A percentile compares a stretch with the other conserved stretches of the same genome.
These are phyloP conservation scores for Bothrops jararaca DNA, from an alignment of 2,113 vertebrate genomes.

Conservation along the genomic window DNA sequence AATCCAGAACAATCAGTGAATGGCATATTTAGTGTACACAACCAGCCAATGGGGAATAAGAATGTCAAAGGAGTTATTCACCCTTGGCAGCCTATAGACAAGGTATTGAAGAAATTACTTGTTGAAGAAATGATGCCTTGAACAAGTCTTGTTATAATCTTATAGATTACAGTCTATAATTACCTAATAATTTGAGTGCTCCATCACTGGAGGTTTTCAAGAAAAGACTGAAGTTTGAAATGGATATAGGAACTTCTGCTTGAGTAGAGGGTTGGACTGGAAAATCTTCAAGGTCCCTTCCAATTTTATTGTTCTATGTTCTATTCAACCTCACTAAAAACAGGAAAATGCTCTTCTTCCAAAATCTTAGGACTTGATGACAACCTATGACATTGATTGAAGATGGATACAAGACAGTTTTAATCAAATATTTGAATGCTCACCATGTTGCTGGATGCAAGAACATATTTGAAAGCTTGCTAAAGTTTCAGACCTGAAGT, in stretches of 20 bases:
- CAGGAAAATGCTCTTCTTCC: not conserved
- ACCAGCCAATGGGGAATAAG: not conserved
- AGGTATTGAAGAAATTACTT: not conserved
- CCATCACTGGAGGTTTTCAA: not conserved
- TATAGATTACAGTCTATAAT: not conserved
- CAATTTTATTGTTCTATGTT: not conserved
- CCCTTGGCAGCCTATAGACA: not conserved
- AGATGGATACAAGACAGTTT: not conserved
- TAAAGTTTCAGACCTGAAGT: not conserved
- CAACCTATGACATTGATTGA: not conserved
- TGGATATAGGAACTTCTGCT: not conserved
- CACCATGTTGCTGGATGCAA: not conserved
- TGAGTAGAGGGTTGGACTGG: not conserved
- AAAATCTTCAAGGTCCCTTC: not conserved
- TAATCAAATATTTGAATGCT: not conserved
- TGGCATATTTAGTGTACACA: conserved; percentile 16
- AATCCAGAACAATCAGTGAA: conserved; percentile 23
- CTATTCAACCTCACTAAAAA: not conserved
- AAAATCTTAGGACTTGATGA: not conserved
- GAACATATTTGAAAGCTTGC: not conserved
- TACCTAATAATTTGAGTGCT: not conserved
- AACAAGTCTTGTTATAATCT: not conserved
- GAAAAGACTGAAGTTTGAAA: not conserved
- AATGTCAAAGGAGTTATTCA: conserved; percentile 31
- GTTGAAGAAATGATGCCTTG: not conserved